Evolutionary conservation across 2,888 invertebrate genomes (phyloP).

Genomic region (Pheosia gnoma): DNA sequence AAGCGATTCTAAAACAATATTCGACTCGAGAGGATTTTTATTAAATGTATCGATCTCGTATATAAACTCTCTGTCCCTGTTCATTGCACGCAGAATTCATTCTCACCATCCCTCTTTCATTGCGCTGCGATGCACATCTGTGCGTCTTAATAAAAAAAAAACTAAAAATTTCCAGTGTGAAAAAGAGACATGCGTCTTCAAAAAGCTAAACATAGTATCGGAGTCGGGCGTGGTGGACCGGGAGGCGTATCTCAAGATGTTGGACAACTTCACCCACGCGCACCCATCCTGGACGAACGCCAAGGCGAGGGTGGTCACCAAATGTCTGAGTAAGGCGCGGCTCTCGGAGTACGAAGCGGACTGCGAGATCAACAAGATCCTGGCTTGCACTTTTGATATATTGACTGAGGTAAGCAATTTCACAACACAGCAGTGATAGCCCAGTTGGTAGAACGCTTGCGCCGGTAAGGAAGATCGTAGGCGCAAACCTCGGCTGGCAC

Average conservation of each 20-base stretch:
- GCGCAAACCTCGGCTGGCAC: no score
- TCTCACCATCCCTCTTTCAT: no score
- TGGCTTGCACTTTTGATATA: conserved; percentile 70
- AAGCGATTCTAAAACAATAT: no score
- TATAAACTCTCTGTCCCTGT: no score
- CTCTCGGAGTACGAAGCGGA: conserved; percentile 49
- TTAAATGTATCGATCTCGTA: no score
- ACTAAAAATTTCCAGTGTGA: conserved; percentile 55
- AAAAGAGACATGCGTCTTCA: conserved; percentile 66
- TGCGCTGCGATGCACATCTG: no score
- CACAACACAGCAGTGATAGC: background rate
- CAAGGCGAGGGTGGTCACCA: conserved; percentile 63
- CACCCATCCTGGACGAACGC: conserved; percentile 64
- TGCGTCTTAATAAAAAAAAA: no score
- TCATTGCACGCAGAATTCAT: no score
- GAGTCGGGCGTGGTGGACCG: conserved; percentile 52
- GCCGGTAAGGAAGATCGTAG: no score
- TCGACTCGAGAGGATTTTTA: no score
- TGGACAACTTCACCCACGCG: conserved; percentile 59
- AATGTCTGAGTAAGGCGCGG: conserved; percentile 55
- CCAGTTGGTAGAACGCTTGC: no score
- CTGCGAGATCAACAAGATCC: conserved; percentile 67
- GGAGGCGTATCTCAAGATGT: conserved; percentile 57
- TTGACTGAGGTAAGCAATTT: conserved; percentile 63
- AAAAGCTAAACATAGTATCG: conserved; percentile 55